Base-by-base conservation (phyloP, 2,113 vertebrate genomes). In the Triplophysa tibetana region DNA sequence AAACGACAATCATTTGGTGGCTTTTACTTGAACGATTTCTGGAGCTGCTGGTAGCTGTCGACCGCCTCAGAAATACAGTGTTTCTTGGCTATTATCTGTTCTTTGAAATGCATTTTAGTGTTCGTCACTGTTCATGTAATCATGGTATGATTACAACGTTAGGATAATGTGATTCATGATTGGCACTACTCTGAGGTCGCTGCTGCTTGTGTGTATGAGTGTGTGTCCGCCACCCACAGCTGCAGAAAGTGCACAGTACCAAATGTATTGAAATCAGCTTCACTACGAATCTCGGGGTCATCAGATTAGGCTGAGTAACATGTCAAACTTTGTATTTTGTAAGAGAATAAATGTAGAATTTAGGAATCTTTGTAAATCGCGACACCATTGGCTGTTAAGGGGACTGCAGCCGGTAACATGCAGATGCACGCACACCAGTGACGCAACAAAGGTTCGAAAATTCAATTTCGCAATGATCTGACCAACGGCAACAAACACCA, bases 121-220 rank as follows among this genome's bases (percentile, higher is more conserved):
- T 63, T 75, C 72, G 11, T n/a, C 23, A 26, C 10, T 45, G 7
- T 73, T 33, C 67, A 52, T 73, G 70, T 62, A 77, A 67, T 63
- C 74, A 67, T 23, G 5, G 61, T 26, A 54, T 70, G 61, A 66
- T 14, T 50, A 62, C 14, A 83, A 67, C 19, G 60, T 77, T 60
- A 50, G 79, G 50, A 66, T 38, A 29, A 23, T 70, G 43, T 77
- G 77, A 70, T 76, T 63, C 65, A 33, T 65, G 77, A 66, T 64
- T 79, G 78, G 43, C 41, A 70, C 64, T 45, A 26, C 26, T 75
- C 73, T 62, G 29, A 24, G 65, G 63, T 65, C 29, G 19, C 43
- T 72, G 43, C 45, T 33, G 13, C 26, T 50, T 48, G n/a, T n/a
- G 54, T 60, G 67, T 48, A 45, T 63, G 66, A 54, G 56, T 64